Evolutionary conservation across 2,797 vertebrate genomes (phyloP).

Genomic region (Liparis tanakae): DNA sequence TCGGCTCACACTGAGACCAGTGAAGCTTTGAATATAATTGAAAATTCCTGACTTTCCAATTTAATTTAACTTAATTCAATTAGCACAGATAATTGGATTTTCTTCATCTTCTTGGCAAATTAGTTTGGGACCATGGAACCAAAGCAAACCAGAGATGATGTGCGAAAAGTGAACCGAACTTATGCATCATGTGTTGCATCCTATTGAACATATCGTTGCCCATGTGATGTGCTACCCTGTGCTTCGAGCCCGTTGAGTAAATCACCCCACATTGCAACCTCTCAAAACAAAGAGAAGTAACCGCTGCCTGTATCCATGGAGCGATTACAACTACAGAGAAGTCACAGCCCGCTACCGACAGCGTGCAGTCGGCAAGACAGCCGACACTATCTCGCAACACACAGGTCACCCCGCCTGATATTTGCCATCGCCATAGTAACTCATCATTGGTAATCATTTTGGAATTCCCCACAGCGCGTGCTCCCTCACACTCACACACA

Average conservation of each 20-base stretch:
- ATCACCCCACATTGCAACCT: conserved; percentile 31
- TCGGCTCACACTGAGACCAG: conserved; percentile 1
- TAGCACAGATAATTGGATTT: conserved; percentile 52
- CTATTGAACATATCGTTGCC: background rate
- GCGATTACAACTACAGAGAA: conserved; percentile 57
- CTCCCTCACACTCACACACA: conserved; percentile 21
- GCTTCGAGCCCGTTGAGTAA: conserved; percentile 23
- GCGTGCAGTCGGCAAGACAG: conserved; percentile 41
- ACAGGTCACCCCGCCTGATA: conserved; percentile 63
- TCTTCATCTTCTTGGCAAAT: conserved; percentile 34
- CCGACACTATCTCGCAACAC: conserved; percentile 63
- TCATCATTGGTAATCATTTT: conserved; percentile 67
- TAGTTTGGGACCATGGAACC: conserved; percentile 3
- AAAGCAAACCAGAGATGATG: conserved; percentile 15
- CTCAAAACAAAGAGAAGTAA: conserved; percentile 60
- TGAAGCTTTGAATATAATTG: conserved; percentile 2
- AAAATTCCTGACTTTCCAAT: conserved; percentile 18
- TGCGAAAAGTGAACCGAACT: conserved; percentile 10
- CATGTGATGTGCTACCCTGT: conserved; percentile 30
- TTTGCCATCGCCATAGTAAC: conserved; percentile 79
- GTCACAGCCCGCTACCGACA: conserved; percentile 53
- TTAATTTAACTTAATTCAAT: conserved; percentile 47
- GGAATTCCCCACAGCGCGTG: conserved; percentile 74
- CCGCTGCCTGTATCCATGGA: conserved; percentile 56
- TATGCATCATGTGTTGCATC: conserved; percentile 6